Evolutionary conservation across 1,140 invertebrate species (phyloP), one percentile per base, ranked within the genome.

Genomic region (Radopholus similis): DNA sequence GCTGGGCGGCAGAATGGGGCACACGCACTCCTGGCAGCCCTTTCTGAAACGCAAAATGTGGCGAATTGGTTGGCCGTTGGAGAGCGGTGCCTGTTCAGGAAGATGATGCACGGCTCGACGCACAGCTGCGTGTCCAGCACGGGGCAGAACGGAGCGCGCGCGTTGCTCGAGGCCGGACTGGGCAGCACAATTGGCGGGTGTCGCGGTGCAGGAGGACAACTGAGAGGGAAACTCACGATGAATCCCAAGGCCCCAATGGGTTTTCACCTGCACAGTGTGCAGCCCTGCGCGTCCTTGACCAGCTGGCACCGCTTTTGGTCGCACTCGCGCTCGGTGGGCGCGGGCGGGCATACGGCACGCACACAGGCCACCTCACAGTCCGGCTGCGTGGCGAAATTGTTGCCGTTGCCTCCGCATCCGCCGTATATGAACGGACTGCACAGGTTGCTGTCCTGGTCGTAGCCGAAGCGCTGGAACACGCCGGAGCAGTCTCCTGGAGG

Each of bases 81-180:
- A 32, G 21, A 32, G 15, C 5, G 77, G 28, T 54, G 55, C 57
- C 78, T 66, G 59, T 81, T 81, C 34, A 76, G 63, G 74, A 81
- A 78, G 51, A 82, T 74, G 47, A 82, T 82, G 67, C 79, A 81
- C n/a, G 79, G 79, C 40, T 81, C 79, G 9, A 65, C 51, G 51
- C 79, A 81, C 15, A 62, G 23, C 13, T 72, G 63, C 9, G 74
- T 34, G 42, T 81, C 70, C 11, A 81, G 4, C n/a, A n/a, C 11
- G 58, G 44, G 51, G 80, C 75, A 51, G 80, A 81, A 11, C 40
- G 35, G 34, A 54, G 54, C 28, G 56, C 34, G 30, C 6, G 49
- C 35, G 70, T 13, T 23, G 18, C 65, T 64, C 21, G 71, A 69
- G 11, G 37, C 34, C 15, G 35, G 47, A 28, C 23, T 11, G 18